These are phyloP conservation scores for Oostethus manadensis DNA, from an alignment of 2,113 vertebrate genomes.

Conservation along the genomic window DNA sequence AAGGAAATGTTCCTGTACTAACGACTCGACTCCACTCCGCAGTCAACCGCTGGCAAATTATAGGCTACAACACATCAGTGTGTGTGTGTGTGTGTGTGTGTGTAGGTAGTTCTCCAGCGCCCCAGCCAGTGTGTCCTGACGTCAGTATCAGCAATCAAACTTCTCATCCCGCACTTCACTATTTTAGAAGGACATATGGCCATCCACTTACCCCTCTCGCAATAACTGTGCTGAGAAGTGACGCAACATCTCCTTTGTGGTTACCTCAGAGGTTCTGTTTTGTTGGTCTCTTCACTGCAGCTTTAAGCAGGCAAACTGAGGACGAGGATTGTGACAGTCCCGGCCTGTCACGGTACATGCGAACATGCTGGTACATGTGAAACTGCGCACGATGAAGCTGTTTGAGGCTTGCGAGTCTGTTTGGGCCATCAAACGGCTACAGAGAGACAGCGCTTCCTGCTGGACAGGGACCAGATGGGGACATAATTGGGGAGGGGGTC, in stretches of 20 bases:
- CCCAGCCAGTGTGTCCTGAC: background rate
- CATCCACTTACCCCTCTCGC: too few relatives aligned
- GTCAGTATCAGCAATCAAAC: background rate
- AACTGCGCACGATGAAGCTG: constrained; percentile 17
- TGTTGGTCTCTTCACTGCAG: background rate
- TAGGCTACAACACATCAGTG: background rate
- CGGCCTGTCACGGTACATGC: too few relatives aligned
- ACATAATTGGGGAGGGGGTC: constrained; percentile 40
- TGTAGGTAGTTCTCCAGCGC: background rate
- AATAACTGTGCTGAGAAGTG: background rate
- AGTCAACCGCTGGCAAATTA: too few relatives aligned
- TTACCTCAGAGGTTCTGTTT: too few relatives aligned
- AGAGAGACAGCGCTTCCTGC: constrained; percentile 41
- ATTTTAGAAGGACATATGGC: background rate
- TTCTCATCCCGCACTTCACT: background rate
- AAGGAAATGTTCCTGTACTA: too few relatives aligned
- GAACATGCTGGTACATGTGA: constrained; percentile 1
- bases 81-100: background rate
- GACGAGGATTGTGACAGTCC: background rate
- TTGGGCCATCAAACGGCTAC: constrained; percentile 51
- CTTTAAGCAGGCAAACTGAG: background rate
- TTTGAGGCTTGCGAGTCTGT: constrained; percentile 43
- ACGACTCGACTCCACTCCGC: too few relatives aligned
- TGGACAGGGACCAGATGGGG: constrained; percentile 64
- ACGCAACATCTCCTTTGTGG: background rate